Base-by-base conservation (phyloP, 2,888 invertebrate genomes). In the Chirona hameri region DNA sequence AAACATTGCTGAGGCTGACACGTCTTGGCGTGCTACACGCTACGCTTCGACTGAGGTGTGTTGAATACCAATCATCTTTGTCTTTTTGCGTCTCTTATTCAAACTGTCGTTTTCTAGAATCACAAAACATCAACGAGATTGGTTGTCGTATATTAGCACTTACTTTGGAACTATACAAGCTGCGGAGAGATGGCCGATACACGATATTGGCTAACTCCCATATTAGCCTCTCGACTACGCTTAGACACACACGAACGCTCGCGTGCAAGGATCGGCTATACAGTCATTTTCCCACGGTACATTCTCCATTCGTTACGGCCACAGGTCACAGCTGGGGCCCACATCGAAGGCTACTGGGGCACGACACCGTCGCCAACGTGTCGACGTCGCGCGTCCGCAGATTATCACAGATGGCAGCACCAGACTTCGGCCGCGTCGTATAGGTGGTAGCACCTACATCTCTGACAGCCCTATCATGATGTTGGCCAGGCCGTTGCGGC, bases 401-500 rank as follows among this genome's bases (percentile, higher is more conserved):
- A 69, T 29, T 72, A 72, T 72, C 72, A 72, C 72, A 72, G 72
- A 72, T 72, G 72, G 72, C 72, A 72, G 72, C 31, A 31, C 72
- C 31, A 39, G 15, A n/a, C 29, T 0, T 39, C 72, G 39, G 29
- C 72, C 9, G n/a, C 72, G 9, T 60, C 18, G 60, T 24, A 7
- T 60, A 39, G 31, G 72, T 72, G 39, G 72, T 31, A 39, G 31
- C 72, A 39, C 72, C 39, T 39, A 72, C 72, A n/a, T 12, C 18
- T 72, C 72, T 15, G 72, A 31, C 18, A 72, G 72, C 31, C 72
- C 72, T 3, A 97, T 96, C 96, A 98, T 97, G 86, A 98, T 97
- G 88, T 98, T 97, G n/a, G 97, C 96, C 86, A 98, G 90, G 12
- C 97, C 98, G 87, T 96, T 96, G 65, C 98, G 91, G 85, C 97